These are phyloP conservation scores for Trichogramma dendrolimi DNA, from an alignment of 2,888 invertebrate species.

Conservation along the genomic window DNA sequence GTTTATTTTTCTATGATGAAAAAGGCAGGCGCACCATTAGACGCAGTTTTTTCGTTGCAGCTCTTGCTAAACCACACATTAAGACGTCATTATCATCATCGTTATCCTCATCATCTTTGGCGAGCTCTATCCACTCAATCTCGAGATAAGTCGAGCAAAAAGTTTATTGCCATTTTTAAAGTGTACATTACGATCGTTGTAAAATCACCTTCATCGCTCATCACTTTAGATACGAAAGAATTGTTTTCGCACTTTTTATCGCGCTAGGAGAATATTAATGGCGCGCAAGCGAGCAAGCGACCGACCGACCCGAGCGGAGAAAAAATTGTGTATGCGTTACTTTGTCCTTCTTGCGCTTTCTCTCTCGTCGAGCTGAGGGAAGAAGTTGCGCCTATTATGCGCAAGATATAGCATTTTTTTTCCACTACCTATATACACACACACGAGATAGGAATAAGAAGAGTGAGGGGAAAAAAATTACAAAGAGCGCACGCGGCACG, in stretches of 20 bases:
- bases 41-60: too few relatives aligned
- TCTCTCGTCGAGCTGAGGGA: conserved; percentile 1
- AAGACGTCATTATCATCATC: conserved; percentile 7
- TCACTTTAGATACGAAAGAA: conserved; percentile 19
- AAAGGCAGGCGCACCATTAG: too few relatives aligned
- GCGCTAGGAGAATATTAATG: conserved; percentile 20
- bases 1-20: too few relatives aligned
- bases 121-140: not conserved
- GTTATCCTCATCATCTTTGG: not conserved
- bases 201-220: conserved; percentile 15
- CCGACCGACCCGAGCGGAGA: conserved; percentile 7
- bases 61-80: too few relatives aligned
- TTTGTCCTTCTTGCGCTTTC: too few relatives aligned
- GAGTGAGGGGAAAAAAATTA: conserved; percentile 19
- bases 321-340: not conserved
- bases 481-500: conserved; percentile 27
- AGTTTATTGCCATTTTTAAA: conserved; percentile 25
- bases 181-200: not conserved
- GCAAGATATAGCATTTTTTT: too few relatives aligned
- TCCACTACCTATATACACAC: conserved; percentile 15
- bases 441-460: conserved; percentile 20
- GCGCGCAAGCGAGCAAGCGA: conserved; percentile 12
- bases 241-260: conserved; percentile 30
- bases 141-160: not conserved
- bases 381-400: conserved; percentile 14